phyloP scores from a whole-genome alignment of 2,888 invertebrate species.

The Brenthis hecate region DNA sequence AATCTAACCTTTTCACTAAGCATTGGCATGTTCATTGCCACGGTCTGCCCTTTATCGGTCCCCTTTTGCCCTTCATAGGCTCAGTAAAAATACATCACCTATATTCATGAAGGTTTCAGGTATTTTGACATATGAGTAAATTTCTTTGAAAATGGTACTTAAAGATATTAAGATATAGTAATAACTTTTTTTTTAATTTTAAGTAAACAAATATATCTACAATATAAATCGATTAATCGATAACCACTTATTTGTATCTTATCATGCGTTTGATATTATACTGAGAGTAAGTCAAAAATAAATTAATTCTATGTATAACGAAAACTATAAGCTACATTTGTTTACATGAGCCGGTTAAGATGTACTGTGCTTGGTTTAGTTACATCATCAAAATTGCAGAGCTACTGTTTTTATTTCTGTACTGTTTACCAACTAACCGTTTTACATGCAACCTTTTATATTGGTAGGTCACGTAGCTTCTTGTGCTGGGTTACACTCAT shows the following conservation, averaged over 20 bases:
- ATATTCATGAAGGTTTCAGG: background rate
- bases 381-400: constrained; percentile 54
- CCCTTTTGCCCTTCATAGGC: constrained; percentile 57
- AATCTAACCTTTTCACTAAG: constrained; percentile 33
- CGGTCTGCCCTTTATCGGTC: constrained; percentile 49
- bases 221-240: too few species aligned
- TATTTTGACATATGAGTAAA: background rate
- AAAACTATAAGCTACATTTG: constrained; percentile 20
- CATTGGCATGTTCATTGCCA: constrained; percentile 42
- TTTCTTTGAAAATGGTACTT: background rate
- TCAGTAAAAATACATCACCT: constrained; percentile 54
- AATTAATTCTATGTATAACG: background rate
- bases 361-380: constrained; percentile 43
- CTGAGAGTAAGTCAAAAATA: background rate
- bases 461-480: constrained; percentile 4
- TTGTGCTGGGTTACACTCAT: background rate
- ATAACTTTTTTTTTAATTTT: background rate
- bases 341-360: constrained; percentile 53
- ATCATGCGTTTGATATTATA: too few species aligned
- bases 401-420: constrained; percentile 42
- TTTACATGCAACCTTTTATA: background rate
- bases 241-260: too few species aligned
- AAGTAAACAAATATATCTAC: background rate
- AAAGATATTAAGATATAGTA: background rate
- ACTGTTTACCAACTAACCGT: constrained; percentile 8